Conservation (phyloP, 2,113 vertebrate genomes). For the Corythoichthys intestinalis region DNA sequence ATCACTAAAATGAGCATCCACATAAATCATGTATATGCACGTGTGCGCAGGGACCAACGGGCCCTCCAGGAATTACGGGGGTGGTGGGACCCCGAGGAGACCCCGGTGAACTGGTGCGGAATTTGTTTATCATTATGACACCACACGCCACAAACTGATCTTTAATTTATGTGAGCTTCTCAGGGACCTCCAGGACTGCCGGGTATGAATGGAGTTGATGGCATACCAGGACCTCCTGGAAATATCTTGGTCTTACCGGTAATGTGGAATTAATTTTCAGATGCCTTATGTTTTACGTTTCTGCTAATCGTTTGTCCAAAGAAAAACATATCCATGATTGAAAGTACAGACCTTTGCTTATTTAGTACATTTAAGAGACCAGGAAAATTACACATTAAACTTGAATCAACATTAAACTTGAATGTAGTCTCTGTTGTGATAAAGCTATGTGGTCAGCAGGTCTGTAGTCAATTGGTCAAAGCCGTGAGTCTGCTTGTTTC, state of each 20-base stretch:
- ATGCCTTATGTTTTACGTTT: neutral
- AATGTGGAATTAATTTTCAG: slow-evolving; percentile 43
- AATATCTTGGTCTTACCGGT: slow-evolving; percentile 94
- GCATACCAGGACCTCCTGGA: slow-evolving; percentile 90
- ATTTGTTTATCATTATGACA: neutral
- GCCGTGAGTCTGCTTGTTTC: slow-evolving; percentile 29
- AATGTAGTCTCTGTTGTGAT: neutral
- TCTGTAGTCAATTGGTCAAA: slow-evolving; percentile 40
- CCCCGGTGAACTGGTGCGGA: slow-evolving; percentile 86
- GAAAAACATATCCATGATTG: too few relatives aligned
- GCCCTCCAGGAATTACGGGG: slow-evolving; percentile 82
- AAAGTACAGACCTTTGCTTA: too few relatives aligned
- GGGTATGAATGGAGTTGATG: slow-evolving; percentile 89
- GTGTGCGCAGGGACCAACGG: slow-evolving; percentile 61
- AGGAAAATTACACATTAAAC: too few relatives aligned
- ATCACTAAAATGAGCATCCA: neutral
- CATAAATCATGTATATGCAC: slow-evolving; percentile 1
- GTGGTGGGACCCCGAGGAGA: slow-evolving; percentile 86
- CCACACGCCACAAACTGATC: neutral
- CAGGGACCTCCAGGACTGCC: slow-evolving; percentile 86
- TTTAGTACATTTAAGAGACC: too few relatives aligned
- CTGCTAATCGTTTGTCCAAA: too few relatives aligned
- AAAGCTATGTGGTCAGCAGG: neutral
- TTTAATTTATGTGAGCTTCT: slow-evolving; percentile 14
- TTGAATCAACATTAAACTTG: neutral